phyloP scores from a whole-genome alignment of 2,797 vertebrate genomes.

The Picus viridis region DNA sequence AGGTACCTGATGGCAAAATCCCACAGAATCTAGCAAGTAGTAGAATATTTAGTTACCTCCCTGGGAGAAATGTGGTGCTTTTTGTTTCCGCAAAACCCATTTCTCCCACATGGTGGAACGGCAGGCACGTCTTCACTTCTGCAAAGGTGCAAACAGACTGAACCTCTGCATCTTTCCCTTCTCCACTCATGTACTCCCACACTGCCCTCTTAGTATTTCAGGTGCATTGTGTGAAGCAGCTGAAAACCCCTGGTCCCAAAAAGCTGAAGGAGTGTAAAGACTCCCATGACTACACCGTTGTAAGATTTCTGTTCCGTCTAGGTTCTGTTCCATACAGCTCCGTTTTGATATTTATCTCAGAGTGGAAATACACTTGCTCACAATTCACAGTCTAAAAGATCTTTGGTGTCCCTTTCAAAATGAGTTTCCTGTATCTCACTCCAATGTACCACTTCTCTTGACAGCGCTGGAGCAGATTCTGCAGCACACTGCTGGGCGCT shows the following conservation, averaged over 20 bases:
- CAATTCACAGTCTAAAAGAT: not conserved
- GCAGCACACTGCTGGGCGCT: slow-evolving; percentile 87
- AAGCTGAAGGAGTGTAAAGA: not conserved
- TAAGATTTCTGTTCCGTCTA: not conserved
- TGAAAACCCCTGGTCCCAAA: not conserved
- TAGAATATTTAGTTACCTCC: not conserved
- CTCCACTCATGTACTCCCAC: not conserved
- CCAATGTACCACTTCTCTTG: slow-evolving; percentile 8
- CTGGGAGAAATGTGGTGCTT: not conserved
- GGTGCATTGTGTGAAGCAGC: not conserved
- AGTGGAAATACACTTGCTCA: not conserved
- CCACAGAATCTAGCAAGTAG: not conserved
- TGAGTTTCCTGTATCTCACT: not conserved
- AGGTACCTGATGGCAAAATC: not conserved
- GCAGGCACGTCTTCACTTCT: not conserved
- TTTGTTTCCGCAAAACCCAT: not conserved
- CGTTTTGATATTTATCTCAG: not conserved
- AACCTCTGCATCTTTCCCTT: not conserved
- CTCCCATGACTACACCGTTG: not conserved
- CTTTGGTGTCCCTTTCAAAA: not conserved
- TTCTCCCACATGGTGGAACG: not conserved
- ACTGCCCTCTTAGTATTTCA: not conserved
- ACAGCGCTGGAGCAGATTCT: slow-evolving; percentile 92
- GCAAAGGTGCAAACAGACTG: not conserved
- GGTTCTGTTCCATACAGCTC: not conserved